Evolutionary conservation across 2,113 vertebrate genomes (phyloP).

Genomic region (Myotis davidii): DNA sequence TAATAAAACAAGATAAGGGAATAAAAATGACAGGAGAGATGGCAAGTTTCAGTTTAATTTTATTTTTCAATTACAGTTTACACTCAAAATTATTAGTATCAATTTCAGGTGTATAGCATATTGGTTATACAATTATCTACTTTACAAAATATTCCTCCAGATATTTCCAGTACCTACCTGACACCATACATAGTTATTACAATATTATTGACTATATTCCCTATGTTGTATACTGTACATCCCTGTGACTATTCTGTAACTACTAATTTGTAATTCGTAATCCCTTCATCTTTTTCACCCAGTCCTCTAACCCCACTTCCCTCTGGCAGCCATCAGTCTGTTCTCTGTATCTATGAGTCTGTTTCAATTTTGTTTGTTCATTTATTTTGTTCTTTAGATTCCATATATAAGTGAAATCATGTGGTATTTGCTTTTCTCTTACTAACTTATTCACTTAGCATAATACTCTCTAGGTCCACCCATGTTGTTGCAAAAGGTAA

Average conservation of each 20-base stretch:
- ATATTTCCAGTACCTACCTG: not conserved
- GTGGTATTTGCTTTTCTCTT: not conserved
- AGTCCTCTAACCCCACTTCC: not conserved
- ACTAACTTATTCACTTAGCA: not conserved
- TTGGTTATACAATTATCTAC: not conserved
- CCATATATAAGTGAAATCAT: not conserved
- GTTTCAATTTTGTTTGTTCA: not conserved
- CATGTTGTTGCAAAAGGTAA: not conserved
- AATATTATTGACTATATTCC: not conserved
- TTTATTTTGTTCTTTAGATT: not conserved
- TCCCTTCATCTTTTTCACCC: not conserved
- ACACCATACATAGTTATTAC: not conserved
- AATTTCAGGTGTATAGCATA: not conserved
- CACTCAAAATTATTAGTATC: not conserved
- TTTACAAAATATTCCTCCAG: not conserved
- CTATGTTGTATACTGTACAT: not conserved
- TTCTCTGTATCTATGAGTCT: not conserved
- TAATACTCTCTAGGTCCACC: not conserved
- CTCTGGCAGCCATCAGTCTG: not conserved
- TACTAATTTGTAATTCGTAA: not conserved
- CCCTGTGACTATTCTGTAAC: not conserved
- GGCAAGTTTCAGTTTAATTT: not conserved
- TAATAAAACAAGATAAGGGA: not conserved
- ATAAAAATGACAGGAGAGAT: not conserved
- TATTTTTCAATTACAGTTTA: not conserved